Conservation (phyloP, 2,888 invertebrate genomes). For the Matsumyia berberina region DNA sequence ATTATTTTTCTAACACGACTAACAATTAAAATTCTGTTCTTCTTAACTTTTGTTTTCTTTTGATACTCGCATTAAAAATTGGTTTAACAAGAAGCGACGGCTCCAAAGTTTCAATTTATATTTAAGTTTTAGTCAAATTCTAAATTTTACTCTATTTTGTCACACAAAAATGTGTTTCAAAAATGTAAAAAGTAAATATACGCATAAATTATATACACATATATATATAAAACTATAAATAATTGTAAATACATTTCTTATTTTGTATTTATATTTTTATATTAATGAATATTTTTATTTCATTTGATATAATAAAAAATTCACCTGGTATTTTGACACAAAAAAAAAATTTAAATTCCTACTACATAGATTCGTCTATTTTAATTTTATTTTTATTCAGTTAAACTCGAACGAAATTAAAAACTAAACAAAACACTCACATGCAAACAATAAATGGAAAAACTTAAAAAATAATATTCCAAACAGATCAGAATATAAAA, state of each 20-base stretch:
- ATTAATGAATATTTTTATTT: conserved; percentile 47
- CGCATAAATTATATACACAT: conserved; percentile 24
- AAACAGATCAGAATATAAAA: conserved; percentile 11
- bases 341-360: conserved; percentile 55
- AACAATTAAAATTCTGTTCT: not conserved
- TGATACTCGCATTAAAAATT: conserved; percentile 16
- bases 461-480: conserved; percentile 16
- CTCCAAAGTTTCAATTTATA: conserved; percentile 30
- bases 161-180: conserved; percentile 54
- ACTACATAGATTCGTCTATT: conserved; percentile 40
- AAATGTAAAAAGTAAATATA: conserved; percentile 44
- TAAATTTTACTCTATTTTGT: conserved; percentile 64
- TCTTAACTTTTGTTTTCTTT: conserved; percentile 19
- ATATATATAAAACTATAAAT: conserved; percentile 54
- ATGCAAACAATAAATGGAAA: conserved; percentile 43
- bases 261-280: conserved; percentile 69
- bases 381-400: conserved; percentile 30
- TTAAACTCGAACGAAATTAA: conserved; percentile 34
- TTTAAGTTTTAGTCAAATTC: conserved; percentile 58
- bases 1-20: conserved; percentile 3
- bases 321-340: conserved; percentile 77
- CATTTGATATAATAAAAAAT: conserved; percentile 59
- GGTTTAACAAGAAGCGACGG: conserved; percentile 2
- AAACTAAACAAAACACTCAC: conserved; percentile 24
- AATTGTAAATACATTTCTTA: conserved; percentile 65